Evolutionary conservation across 1,140 invertebrate species (phyloP).

Genomic region (Melanaphis sacchari): DNA sequence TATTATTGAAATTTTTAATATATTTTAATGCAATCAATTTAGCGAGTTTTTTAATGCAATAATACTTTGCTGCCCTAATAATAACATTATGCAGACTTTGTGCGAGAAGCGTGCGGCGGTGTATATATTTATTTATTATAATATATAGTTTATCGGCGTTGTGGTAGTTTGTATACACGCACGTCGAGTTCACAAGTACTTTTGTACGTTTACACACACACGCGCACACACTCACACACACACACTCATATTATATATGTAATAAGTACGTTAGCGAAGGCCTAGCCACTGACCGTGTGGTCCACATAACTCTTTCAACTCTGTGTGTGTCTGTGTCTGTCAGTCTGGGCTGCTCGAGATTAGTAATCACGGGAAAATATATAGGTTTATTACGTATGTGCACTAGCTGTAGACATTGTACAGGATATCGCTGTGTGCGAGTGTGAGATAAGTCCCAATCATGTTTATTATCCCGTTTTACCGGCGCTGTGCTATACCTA

Average conservation of each 20-base stretch:
- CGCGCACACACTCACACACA: neutral
- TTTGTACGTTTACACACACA: constrained; percentile 8
- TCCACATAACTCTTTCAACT: constrained; percentile 14
- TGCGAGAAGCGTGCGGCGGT: neutral
- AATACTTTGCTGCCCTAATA: too few relatives aligned
- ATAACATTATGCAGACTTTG: neutral
- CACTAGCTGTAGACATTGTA: neutral
- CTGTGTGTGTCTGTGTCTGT: constrained; percentile 27
- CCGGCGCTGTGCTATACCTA: neutral
- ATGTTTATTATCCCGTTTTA: neutral
- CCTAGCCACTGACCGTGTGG: constrained; percentile 25
- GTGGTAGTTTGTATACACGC: neutral
- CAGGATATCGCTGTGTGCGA: neutral
- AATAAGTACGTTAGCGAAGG: neutral
- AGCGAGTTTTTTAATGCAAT: too few relatives aligned
- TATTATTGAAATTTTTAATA: too few relatives aligned
- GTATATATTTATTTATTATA: too few relatives aligned
- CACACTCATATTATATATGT: neutral
- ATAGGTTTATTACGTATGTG: neutral
- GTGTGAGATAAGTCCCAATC: neutral
- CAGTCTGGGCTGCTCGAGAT: neutral
- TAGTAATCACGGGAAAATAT: neutral
- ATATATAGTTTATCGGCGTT: constrained; percentile 19
- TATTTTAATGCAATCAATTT: too few relatives aligned
- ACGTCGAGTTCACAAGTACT: constrained; percentile 10